These are phyloP conservation scores for Cataglyphis hispanica DNA, from an alignment of 1,140 invertebrate species.

Conservation along the genomic window DNA sequence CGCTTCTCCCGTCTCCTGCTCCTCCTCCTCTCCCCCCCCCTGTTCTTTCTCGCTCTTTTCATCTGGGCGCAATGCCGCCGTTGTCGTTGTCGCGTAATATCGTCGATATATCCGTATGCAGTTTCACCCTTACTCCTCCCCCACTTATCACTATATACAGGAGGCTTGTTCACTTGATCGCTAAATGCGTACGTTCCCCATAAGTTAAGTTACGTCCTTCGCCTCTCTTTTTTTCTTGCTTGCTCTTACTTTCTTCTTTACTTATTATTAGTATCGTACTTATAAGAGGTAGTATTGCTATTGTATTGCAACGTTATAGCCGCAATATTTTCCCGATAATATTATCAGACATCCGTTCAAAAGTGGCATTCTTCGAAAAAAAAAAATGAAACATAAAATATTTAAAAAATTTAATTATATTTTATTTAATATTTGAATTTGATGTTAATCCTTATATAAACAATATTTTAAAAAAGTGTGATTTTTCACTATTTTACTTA, in stretches of 20 bases:
- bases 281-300: not conserved
- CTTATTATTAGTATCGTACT: slow-evolving; percentile 9
- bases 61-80: slow-evolving; percentile 25
- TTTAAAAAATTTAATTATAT: too few relatives aligned
- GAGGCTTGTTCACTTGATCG: not conserved
- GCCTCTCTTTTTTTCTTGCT: not conserved
- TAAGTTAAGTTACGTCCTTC: slow-evolving; percentile 31
- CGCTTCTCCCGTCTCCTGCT: not conserved
- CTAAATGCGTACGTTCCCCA: slow-evolving; percentile 19
- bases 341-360: not conserved
- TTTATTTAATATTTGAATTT: too few relatives aligned
- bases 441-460: not conserved
- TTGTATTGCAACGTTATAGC: not conserved
- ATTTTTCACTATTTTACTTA: not conserved
- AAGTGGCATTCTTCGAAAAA: not conserved
- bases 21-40: not conserved
- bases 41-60: slow-evolving; percentile 47
- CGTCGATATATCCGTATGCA: slow-evolving; percentile 51
- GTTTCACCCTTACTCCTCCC: slow-evolving; percentile 63
- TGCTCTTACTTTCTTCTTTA: slow-evolving; percentile 15
- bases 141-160: not conserved
- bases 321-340: slow-evolving; percentile 12
- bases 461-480: not conserved
- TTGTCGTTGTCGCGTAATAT: slow-evolving; percentile 23
- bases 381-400: too few relatives aligned